Evolutionary conservation across 2,888 invertebrate species (phyloP), one percentile per base, ranked within the genome.

Genomic region (Cheilosia pagana): DNA sequence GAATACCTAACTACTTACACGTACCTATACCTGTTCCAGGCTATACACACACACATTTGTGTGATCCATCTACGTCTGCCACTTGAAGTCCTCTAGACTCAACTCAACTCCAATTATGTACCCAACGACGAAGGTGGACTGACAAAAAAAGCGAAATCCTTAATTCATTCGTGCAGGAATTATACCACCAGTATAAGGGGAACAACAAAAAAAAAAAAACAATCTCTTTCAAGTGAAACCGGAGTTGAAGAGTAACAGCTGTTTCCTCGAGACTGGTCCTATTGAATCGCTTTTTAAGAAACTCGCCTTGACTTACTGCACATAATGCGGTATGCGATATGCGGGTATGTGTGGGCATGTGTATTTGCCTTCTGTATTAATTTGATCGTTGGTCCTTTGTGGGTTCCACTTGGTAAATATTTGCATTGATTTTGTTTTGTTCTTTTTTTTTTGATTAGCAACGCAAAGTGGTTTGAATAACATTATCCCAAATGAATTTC

Each of bases 91-190:
- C 62, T 70, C 68, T 65, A 71, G 77, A 82, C 76, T 48, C 65
- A 77, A 71, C 77, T 60, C 65, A 77, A 71, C 77, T 60, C 65
- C 77, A 77, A 82, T 82, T 82, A 82, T 77, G 50, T 60, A 31
- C 68, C 19, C 19, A 45, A 62, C 19, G 31, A 59, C 28, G 52
- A 21, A 52, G 31, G 50, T 7, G 8, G 25, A 50, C 53, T 21
- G 21, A 25, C 53, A 60, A 77, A 77, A 68, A 43, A 52, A 53
- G 31, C 19, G 16, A 55, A 77, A 77, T 72, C 77, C 60, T 77
- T 67, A 72, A 82, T 77, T 82, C 65, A 77, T 67, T 72, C 21
- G 50, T 5, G 71, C 35, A 52, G 53, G 77, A 71, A 77, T 77
- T 81, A 65, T 67, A 14, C 50, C 12, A 23, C 12, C 14, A 16